phyloP scores from a whole-genome alignment of 2,888 invertebrate species.

The Hymenopus coronatus region DNA sequence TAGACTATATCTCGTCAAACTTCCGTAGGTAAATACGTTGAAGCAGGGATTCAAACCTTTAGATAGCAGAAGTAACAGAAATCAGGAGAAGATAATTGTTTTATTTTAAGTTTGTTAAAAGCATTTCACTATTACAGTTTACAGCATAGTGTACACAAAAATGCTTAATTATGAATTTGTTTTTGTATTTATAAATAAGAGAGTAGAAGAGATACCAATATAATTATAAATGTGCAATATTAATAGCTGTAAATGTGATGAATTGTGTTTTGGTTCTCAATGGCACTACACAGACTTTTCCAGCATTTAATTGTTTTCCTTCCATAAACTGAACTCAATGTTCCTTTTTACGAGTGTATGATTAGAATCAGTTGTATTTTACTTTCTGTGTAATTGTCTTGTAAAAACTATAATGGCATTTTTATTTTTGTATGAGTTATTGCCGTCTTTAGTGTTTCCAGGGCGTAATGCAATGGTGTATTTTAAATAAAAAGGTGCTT shows the following conservation, averaged over 20 bases:
- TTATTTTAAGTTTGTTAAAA: too few species aligned
- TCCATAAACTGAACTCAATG: neutral
- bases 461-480: slow-evolving; percentile 30
- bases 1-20: too few species aligned
- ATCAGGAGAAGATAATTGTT: too few species aligned
- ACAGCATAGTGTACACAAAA: too few species aligned
- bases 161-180: too few species aligned
- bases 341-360: neutral
- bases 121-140: too few species aligned
- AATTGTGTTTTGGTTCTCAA: neutral
- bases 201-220: neutral
- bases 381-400: slow-evolving; percentile 3
- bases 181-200: neutral
- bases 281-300: neutral
- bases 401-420: slow-evolving; percentile 21
- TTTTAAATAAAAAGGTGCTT: slow-evolving; percentile 30
- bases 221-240: neutral
- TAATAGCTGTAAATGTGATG: neutral
- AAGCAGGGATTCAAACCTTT: too few species aligned
- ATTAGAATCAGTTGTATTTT: neutral
- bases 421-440: slow-evolving; percentile 32
- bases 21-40: too few species aligned
- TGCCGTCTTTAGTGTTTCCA: slow-evolving; percentile 28
- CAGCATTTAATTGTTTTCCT: neutral
- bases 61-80: too few species aligned